phyloP scores from a whole-genome alignment of 2,888 invertebrate genomes.

The Lacanobia oleracea region DNA sequence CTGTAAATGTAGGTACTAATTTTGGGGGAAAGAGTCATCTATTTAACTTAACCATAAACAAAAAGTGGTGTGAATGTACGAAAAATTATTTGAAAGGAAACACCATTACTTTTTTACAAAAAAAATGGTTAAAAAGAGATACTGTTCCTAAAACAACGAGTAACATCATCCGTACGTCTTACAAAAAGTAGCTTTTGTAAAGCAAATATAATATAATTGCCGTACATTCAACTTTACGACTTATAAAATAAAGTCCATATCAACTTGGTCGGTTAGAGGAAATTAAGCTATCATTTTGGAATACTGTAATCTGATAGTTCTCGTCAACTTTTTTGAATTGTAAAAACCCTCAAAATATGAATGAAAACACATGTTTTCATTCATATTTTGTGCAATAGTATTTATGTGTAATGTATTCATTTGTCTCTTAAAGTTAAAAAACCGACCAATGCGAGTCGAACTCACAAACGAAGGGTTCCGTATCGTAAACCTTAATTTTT shows the following conservation, averaged over 20 bases:
- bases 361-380: slow-evolving; percentile 73
- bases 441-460: no score
- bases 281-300: slow-evolving; percentile 79
- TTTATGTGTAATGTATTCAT: no score
- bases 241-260: slow-evolving; percentile 52
- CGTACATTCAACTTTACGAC: slow-evolving; percentile 17
- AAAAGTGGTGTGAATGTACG: slow-evolving; percentile 12
- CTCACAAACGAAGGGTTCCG: no score
- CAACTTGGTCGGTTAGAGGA: slow-evolving; percentile 47
- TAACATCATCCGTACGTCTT: slow-evolving; percentile 48
- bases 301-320: slow-evolving; percentile 80
- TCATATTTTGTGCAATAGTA: background rate
- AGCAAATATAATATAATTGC: background rate
- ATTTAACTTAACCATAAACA: background rate
- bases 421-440: no score
- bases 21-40: background rate
- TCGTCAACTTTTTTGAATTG: slow-evolving; percentile 72
- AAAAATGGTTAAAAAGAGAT: slow-evolving; percentile 21
- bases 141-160: slow-evolving; percentile 48
- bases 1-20: no score
- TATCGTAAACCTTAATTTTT: no score
- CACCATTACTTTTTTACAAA: slow-evolving; percentile 27
- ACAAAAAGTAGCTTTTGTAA: slow-evolving; percentile 25
- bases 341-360: slow-evolving; percentile 68
- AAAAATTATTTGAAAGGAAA: slow-evolving; percentile 48